Percentiles rank a stretch among this genome's conserved stretches.
Conservation (phyloP, 2,113 vertebrate species). For the Tympanuchus pallidicinctus region DNA sequence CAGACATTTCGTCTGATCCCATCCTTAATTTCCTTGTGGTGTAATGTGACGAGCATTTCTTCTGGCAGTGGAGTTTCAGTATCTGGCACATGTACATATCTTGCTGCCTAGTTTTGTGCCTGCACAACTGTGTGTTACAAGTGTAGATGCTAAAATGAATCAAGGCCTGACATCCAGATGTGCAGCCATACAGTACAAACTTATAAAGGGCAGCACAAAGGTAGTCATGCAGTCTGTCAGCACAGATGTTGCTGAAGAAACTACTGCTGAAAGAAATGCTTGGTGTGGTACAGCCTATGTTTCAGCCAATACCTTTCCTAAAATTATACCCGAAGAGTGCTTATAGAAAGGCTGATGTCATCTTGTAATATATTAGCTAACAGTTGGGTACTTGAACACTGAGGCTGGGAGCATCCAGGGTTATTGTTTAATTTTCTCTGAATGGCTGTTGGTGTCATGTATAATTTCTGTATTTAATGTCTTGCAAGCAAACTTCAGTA, state of each 20-base stretch:
- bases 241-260: neutral
- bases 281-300: neutral
- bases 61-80: neutral
- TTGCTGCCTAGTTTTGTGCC: neutral
- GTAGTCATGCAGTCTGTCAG: neutral
- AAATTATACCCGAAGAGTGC: neutral
- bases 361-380: neutral
- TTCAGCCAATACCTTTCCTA: neutral
- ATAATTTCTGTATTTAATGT: neutral
- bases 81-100: neutral
- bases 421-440: neutral
- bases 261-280: neutral
- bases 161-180: neutral
- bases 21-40: neutral
- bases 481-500: slow-evolving; percentile 13
- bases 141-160: neutral
- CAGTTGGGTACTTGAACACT: neutral
- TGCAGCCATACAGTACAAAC: neutral
- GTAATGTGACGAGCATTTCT: neutral
- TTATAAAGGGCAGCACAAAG: neutral
- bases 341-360: neutral
- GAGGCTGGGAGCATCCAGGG: neutral
- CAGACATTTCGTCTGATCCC: neutral
- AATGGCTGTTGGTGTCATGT: neutral
- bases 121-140: neutral